Evolutionary conservation across 2,797 vertebrate species (phyloP).

Genomic region (Otolemur crassicaudatus): DNA sequence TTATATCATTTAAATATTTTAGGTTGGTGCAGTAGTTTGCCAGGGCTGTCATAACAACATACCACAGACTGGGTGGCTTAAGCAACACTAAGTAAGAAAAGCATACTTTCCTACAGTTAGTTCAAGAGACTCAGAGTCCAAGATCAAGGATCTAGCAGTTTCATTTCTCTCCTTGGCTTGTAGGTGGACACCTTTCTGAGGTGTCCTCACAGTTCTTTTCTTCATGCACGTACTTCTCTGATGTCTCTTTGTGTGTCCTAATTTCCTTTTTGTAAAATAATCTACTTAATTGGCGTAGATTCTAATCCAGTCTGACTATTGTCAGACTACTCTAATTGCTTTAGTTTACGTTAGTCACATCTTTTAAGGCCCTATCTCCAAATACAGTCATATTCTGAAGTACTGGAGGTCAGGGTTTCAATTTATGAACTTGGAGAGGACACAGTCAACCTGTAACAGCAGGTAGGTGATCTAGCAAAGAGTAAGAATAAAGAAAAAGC

Average conservation of each 20-base stretch:
- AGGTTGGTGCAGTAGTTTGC: not conserved
- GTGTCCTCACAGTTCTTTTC: too few relatives aligned
- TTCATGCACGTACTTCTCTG: too few relatives aligned
- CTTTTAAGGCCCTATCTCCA: not conserved
- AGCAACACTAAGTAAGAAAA: not conserved
- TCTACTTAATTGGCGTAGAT: not conserved
- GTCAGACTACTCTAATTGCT: not conserved
- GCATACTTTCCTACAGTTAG: not conserved
- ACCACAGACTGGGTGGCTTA: not conserved
- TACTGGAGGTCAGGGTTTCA: not conserved
- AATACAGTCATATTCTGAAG: not conserved
- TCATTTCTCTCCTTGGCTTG: not conserved
- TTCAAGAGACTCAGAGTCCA: not conserved
- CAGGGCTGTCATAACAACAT: too few relatives aligned
- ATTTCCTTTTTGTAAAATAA: not conserved
- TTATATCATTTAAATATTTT: not conserved
- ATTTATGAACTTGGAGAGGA: not conserved
- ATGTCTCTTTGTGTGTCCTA: not conserved
- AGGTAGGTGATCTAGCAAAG: not conserved
- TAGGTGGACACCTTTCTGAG: too few relatives aligned
- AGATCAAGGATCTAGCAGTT: not conserved
- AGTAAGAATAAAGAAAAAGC: not conserved
- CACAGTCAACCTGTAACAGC: not conserved
- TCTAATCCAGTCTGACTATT: not conserved
- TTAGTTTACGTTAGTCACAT: not conserved